These are phyloP conservation scores for Temnothorax unifasciatus DNA, from an alignment of 2,888 invertebrate genomes.

Conservation along the genomic window DNA sequence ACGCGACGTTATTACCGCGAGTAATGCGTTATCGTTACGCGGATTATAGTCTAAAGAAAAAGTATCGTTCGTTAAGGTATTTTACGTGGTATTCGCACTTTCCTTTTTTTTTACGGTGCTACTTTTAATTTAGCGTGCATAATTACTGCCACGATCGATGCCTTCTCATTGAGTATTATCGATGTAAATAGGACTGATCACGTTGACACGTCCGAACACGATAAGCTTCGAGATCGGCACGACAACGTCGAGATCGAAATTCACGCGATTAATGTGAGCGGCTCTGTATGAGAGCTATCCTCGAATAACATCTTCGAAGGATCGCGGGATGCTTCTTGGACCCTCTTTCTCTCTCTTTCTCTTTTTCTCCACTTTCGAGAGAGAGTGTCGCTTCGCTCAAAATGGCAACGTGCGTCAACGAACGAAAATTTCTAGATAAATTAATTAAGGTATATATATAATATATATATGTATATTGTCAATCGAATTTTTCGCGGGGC, in stretches of 20 bases:
- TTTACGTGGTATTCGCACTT: constrained; percentile 57
- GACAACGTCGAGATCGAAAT: constrained; percentile 38
- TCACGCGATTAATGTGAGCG: not conserved
- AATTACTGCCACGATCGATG: constrained; percentile 64
- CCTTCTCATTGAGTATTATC: constrained; percentile 58
- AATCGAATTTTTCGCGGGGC: constrained; percentile 78
- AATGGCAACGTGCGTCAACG: constrained; percentile 70
- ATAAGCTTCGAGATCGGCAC: constrained; percentile 47
- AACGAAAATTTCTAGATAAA: constrained; percentile 70
- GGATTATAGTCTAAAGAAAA: constrained; percentile 41
- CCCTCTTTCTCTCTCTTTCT: constrained; percentile 31
- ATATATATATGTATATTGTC: constrained; percentile 74
- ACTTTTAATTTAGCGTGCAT: constrained; percentile 68
- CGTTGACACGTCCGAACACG: constrained; percentile 27
- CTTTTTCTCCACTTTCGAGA: constrained; percentile 26
- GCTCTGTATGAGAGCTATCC: not conserved
- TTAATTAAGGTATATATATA: constrained; percentile 58
- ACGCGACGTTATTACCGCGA: constrained; percentile 24
- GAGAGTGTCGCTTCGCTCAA: constrained; percentile 64
- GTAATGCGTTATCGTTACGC: constrained; percentile 46
- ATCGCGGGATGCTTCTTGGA: constrained; percentile 46
- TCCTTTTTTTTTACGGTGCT: constrained; percentile 70
- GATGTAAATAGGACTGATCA: constrained; percentile 49
- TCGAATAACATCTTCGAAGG: constrained; percentile 44
- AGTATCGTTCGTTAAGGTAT: constrained; percentile 44